Evolutionary conservation across 2,888 invertebrate genomes (phyloP), one percentile per base, ranked within the genome.

Genomic region (Stenodema calcarata): DNA sequence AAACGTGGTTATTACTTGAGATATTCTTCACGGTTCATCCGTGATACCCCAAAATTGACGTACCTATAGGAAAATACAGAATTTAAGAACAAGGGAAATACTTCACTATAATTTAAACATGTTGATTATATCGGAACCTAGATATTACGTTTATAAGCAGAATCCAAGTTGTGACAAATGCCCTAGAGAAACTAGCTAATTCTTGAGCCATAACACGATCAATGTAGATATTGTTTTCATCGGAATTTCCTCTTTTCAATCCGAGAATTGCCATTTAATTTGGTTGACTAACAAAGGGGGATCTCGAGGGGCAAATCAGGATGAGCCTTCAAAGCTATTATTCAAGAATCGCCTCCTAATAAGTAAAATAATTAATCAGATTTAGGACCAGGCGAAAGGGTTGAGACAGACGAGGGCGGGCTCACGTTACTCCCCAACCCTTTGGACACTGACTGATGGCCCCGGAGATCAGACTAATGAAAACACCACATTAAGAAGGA

Each of bases 391-490:
- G 70, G 27, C 41, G 47, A 76, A 85, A 76, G 85, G 85, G 85
- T 85, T 75, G 76, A 54, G 41, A 41, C 35, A 44, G 30, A 50
- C 75, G 35, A 76, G 62, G 62, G 81, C 30, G 62, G 73, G 70
- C 30, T 86, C 86, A 86, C 86, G 86, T 86, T 75, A 86, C 86
- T 41, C 82, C 62, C 82, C 14, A 86, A 86, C 86, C 86, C 86
- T 86, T 86, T 69, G 69, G 86, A 86, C 86, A 86, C 86, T 86
- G 86, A 86, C 80, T 69, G 86, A 86, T 86, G 54, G 30, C 69
- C 70, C 54, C 54, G 35, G 69, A 79, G 79, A 86, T 86, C 86
- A 80, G 44, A 80, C 30, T 86, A 86, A 86, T 86, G 86, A 86
- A 86, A 86, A 79, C 86, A 86, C 42, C 70, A 80, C 86, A 80